These are phyloP conservation scores for Lutjanus erythropterus DNA, from an alignment of 2,113 vertebrate genomes.

Conservation along the genomic window DNA sequence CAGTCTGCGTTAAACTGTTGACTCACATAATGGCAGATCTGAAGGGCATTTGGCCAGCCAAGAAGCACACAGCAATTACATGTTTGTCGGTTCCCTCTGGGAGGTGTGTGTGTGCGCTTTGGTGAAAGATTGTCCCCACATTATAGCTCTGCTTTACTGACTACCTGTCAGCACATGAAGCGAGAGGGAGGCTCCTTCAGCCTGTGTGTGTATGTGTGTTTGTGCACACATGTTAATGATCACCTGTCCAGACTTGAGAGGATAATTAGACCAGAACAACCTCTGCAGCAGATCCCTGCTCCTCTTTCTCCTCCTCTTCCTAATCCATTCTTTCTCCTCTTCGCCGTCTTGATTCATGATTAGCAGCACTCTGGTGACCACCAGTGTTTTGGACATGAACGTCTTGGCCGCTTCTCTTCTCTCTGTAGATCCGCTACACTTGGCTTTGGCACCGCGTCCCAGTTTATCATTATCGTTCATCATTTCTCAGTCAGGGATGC, in stretches of 20 bases:
- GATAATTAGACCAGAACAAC: constrained; percentile 59
- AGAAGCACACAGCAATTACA: constrained; percentile 41
- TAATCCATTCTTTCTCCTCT: background rate
- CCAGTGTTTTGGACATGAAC: background rate
- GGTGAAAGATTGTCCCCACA: constrained; percentile 28
- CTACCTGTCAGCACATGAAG: constrained; percentile 73
- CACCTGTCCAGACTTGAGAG: constrained; percentile 75
- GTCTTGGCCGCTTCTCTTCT: background rate
- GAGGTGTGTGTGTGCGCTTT: constrained; percentile 29
- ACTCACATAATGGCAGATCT: constrained; percentile 51
- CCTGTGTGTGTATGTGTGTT: constrained; percentile 39
- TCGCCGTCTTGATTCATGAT: background rate
- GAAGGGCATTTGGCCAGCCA: constrained; percentile 25
- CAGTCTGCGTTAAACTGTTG: constrained; percentile 49
- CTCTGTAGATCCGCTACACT: background rate
- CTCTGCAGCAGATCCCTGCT: constrained; percentile 31
- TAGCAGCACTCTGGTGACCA: background rate
- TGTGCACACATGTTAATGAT: constrained; percentile 60
- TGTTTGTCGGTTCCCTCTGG: constrained; percentile 47
- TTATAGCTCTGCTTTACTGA: constrained; percentile 40
- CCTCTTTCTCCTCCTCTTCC: background rate
- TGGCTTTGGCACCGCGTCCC: background rate
- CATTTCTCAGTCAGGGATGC: constrained; percentile 21
- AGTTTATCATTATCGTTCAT: constrained; percentile 2
- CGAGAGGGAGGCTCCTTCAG: constrained; percentile 24